Evolutionary conservation across 2,888 invertebrate genomes (phyloP).

Genomic region (Ormyrus labotus): DNA sequence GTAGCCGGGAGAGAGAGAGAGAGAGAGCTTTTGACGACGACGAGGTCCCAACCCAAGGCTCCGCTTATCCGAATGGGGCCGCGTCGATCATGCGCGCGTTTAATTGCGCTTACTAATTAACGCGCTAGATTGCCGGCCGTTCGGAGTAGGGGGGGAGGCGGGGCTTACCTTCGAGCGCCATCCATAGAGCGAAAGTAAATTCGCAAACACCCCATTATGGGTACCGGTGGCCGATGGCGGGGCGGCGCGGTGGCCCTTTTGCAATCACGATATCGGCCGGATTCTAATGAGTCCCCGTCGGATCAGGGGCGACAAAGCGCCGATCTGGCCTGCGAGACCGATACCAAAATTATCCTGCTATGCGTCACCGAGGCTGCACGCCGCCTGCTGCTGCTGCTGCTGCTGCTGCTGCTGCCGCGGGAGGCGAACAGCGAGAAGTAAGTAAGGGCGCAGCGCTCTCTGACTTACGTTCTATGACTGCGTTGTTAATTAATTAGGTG

Average conservation of each 20-base stretch:
- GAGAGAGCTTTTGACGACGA: not conserved
- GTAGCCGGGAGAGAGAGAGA: not conserved
- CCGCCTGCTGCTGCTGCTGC: no score
- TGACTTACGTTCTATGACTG: no score
- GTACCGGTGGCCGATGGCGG: not conserved
- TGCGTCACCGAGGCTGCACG: no score
- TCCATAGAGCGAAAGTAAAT: slow-evolving; percentile 50
- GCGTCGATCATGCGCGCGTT: slow-evolving; percentile 39
- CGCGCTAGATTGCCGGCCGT: slow-evolving; percentile 24
- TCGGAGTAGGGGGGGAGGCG: no score
- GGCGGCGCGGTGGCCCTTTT: not conserved
- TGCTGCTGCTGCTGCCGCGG: no score
- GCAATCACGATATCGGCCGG: slow-evolving; percentile 14
- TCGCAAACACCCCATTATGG: slow-evolving; percentile 48
- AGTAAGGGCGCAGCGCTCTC: no score
- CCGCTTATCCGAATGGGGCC: slow-evolving; percentile 29
- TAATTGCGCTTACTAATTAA: slow-evolving; percentile 51
- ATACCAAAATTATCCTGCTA: no score
- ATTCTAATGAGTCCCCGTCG: slow-evolving; percentile 9
- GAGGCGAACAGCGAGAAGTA: no score
- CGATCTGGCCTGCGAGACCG: not conserved
- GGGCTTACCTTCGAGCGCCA: no score
- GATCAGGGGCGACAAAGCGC: slow-evolving; percentile 13
- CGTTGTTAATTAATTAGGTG: no score
- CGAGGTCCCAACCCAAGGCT: not conserved